These are phyloP conservation scores for Drosophila affinis DNA, from an alignment of 2,888 invertebrate genomes.

Conservation along the genomic window DNA sequence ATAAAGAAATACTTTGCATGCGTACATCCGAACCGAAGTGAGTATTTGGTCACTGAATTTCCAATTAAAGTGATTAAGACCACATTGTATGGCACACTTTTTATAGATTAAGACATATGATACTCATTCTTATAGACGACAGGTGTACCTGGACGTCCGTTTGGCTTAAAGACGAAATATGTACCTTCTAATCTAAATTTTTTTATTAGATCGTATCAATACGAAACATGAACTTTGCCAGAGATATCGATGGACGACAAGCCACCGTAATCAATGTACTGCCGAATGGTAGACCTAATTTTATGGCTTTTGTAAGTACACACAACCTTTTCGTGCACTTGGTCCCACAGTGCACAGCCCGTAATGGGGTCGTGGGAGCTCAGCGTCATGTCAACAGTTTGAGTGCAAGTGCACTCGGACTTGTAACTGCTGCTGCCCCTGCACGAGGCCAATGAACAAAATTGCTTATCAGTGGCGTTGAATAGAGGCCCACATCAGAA, in stretches of 20 bases:
- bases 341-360: constrained; percentile 17
- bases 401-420: constrained; percentile 63
- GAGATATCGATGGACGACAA: background rate
- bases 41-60: background rate
- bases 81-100: background rate
- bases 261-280: background rate
- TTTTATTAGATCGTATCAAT: constrained; percentile 29
- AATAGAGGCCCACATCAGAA: constrained; percentile 16
- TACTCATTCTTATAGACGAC: constrained; percentile 22
- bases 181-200: constrained; percentile 11
- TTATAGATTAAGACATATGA: background rate
- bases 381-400: constrained; percentile 39
- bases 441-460: constrained; percentile 58
- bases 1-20: background rate
- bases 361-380: constrained; percentile 18
- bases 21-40: background rate
- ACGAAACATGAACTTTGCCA: constrained; percentile 14
- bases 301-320: background rate
- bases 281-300: background rate
- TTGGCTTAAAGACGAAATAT: constrained; percentile 12
- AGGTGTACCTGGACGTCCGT: constrained; percentile 1
- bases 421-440: constrained; percentile 1
- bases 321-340: background rate
- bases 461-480: constrained; percentile 51
- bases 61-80: background rate